Conservation (phyloP, 1,140 invertebrate genomes). For the Oppia nitens region DNA sequence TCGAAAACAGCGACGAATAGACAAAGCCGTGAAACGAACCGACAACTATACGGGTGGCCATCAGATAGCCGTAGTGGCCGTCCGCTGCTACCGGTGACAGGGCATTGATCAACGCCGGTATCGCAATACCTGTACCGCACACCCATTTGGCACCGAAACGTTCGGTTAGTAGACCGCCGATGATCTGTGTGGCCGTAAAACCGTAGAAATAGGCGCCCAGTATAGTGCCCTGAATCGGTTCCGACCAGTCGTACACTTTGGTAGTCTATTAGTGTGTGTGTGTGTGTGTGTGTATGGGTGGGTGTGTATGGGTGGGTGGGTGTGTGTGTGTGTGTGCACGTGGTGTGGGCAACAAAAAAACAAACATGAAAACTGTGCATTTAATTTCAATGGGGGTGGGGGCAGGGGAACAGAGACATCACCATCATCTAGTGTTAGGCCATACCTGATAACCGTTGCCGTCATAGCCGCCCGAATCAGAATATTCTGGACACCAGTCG, state of each 20-base stretch:
- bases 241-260: conserved; percentile 13
- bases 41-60: background rate
- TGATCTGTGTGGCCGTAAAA: conserved; percentile 61
- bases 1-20: conserved; percentile 5
- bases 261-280: background rate
- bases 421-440: background rate
- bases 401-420: background rate
- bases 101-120: conserved; percentile 11
- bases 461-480: conserved; percentile 1
- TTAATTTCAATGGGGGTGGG: background rate
- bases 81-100: conserved; percentile 1
- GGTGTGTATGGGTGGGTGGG: too few species aligned
- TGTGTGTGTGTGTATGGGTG: too few species aligned
- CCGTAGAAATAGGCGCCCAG: conserved; percentile 71
- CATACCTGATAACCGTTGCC: background rate
- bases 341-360: background rate
- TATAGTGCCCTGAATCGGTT: conserved; percentile 34
- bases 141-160: conserved; percentile 43
- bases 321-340: too few species aligned
- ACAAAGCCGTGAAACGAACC: conserved; percentile 8
- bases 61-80: background rate
- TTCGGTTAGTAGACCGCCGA: conserved; percentile 59
- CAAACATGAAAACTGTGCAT: background rate
- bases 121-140: conserved; percentile 33
- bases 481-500: too few species aligned